phyloP scores from a whole-genome alignment of 2,113 vertebrate genomes.

The Nyctibius bracteatus region DNA sequence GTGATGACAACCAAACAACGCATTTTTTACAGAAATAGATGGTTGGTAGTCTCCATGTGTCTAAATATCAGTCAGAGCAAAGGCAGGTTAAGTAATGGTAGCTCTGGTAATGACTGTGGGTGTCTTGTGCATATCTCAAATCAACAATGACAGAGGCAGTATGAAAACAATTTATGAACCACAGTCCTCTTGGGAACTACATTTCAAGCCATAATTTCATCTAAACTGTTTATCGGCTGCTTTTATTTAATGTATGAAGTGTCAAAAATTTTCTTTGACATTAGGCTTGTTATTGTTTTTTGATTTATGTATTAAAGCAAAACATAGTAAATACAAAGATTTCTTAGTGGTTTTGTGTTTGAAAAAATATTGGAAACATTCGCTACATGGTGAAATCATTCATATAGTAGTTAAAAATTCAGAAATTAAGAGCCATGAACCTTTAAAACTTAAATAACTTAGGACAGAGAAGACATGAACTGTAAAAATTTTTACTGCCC shows the following conservation, averaged over 20 bases:
- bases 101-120: slow-evolving; percentile 50
- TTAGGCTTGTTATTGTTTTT: slow-evolving; percentile 71
- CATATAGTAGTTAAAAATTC: background rate
- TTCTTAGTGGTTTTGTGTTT: slow-evolving; percentile 60
- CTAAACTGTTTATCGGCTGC: slow-evolving; percentile 77
- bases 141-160: slow-evolving; percentile 72
- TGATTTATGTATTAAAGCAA: slow-evolving; percentile 68
- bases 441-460: slow-evolving; percentile 7
- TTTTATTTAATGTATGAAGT: slow-evolving; percentile 76
- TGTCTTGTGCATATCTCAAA: slow-evolving; percentile 67
- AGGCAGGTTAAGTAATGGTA: slow-evolving; percentile 43
- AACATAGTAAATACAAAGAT: slow-evolving; percentile 66
- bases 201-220: slow-evolving; percentile 76
- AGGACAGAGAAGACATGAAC: background rate
- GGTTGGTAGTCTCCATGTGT: slow-evolving; percentile 26
- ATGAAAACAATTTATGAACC: slow-evolving; percentile 77
- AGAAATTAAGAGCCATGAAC: background rate
- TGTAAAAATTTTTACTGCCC: background rate
- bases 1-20: slow-evolving; percentile 13
- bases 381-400: slow-evolving; percentile 38
- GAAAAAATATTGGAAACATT: slow-evolving; percentile 71
- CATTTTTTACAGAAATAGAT: slow-evolving; percentile 48
- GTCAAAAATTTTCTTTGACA: slow-evolving; percentile 74
- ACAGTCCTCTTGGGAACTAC: slow-evolving; percentile 66
- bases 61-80: slow-evolving; percentile 33